These are phyloP conservation scores for Saccostrea echinata DNA, from an alignment of 1,140 invertebrate genomes.

Conservation along the genomic window DNA sequence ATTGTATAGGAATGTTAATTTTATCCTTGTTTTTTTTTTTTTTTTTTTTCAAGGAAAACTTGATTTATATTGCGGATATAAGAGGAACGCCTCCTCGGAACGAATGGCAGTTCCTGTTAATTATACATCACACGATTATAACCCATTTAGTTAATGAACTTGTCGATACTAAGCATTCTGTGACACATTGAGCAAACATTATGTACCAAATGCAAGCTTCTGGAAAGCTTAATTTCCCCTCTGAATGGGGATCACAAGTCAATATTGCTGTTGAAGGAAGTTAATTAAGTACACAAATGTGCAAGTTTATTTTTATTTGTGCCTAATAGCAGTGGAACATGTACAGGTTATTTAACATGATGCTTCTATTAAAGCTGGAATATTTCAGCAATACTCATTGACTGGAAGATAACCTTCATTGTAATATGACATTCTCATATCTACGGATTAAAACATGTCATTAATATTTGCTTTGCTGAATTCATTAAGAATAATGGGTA, in stretches of 20 bases:
- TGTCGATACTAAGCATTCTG: not conserved
- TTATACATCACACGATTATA: not conserved
- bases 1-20: too few relatives aligned
- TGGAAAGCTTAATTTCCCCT: not conserved
- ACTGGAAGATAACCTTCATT: not conserved
- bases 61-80: not conserved
- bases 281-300: not conserved
- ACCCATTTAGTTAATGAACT: constrained; percentile 10
- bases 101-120: not conserved
- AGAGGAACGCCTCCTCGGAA: not conserved
- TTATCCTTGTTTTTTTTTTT: too few relatives aligned
- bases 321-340: constrained; percentile 4
- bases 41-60: not conserved
- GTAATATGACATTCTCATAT: not conserved
- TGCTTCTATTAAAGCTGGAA: not conserved
- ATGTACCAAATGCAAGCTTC: constrained; percentile 9
- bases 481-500: not conserved
- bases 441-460: too few relatives aligned
- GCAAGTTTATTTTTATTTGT: not conserved
- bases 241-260: not conserved
- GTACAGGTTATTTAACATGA: not conserved
- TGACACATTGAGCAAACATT: constrained; percentile 2
- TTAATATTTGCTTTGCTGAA: not conserved
- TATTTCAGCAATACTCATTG: not conserved
- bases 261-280: not conserved